phyloP scores from a whole-genome alignment of 2,888 invertebrate genomes.

The Odontomyia ornata region DNA sequence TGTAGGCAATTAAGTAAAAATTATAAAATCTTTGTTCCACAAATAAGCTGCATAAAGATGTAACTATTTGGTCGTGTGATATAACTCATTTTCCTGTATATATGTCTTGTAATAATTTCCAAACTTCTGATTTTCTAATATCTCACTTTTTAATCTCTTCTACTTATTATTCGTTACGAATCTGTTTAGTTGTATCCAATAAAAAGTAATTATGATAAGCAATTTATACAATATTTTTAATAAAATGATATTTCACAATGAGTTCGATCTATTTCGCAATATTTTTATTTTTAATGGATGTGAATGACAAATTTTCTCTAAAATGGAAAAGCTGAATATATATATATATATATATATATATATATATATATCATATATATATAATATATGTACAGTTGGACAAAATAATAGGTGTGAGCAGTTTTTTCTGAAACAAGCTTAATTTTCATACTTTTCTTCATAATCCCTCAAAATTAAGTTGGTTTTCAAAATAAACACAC shows the following conservation, averaged over 20 bases:
- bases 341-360: too few species aligned
- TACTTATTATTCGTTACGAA: constrained; percentile 21
- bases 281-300: too few species aligned
- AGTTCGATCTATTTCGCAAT: too few species aligned
- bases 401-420: too few species aligned
- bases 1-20: constrained; percentile 63
- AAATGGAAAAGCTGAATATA: too few species aligned
- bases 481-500: too few species aligned
- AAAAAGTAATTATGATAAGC: constrained; percentile 21
- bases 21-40: neutral
- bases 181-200: constrained; percentile 12
- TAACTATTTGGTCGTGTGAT: constrained; percentile 37
- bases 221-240: constrained; percentile 39
- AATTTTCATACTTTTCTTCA: too few species aligned
- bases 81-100: constrained; percentile 27
- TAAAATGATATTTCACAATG: constrained; percentile 13
- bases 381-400: too few species aligned
- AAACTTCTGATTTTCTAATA: neutral
- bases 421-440: too few species aligned
- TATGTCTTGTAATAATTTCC: constrained; percentile 14
- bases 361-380: too few species aligned
- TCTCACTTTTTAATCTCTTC: constrained; percentile 29
- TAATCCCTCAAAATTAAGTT: too few species aligned
- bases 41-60: neutral
- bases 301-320: too few species aligned